Percentiles rank a stretch among this genome's conserved stretches.
These are phyloP conservation scores for Athripsodes cinereus DNA, from an alignment of 2,888 invertebrate species.

Conservation along the genomic window DNA sequence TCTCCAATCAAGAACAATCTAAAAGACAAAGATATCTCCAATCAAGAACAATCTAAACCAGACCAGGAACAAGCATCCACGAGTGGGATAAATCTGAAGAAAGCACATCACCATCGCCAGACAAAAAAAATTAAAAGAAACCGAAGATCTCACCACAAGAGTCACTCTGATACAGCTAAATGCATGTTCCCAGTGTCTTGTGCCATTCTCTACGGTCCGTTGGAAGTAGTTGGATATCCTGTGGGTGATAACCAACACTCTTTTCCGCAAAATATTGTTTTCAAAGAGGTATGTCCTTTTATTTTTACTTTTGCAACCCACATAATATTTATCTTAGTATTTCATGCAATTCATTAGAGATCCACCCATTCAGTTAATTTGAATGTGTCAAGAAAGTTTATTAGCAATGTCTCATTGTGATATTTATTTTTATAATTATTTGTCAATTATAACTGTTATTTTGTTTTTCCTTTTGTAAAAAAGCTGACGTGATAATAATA, in stretches of 20 bases:
- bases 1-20: not conserved
- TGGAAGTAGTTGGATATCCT: slow-evolving; percentile 54
- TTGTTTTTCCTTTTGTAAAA: no score
- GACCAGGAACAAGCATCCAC: not conserved
- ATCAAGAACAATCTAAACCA: not conserved
- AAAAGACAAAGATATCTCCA: not conserved
- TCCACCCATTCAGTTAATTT: no score
- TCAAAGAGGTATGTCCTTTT: slow-evolving; percentile 65
- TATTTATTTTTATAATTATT: no score
- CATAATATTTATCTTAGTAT: no score
- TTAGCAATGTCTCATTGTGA: no score
- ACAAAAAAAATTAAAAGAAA: slow-evolving; percentile 41
- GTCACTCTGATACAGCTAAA: slow-evolving; percentile 35
- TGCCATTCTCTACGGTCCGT: slow-evolving; percentile 79
- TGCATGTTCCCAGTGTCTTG: slow-evolving; percentile 81
- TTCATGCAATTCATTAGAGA: no score
- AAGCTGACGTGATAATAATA: no score
- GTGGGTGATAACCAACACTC: slow-evolving; percentile 33
- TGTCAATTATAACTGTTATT: no score
- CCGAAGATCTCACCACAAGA: slow-evolving; percentile 39
- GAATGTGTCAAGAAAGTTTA: no score
- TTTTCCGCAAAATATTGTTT: slow-evolving; percentile 88
- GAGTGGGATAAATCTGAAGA: not conserved
- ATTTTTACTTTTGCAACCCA: not conserved
- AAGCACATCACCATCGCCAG: slow-evolving; percentile 29